Conservation (phyloP, 1,140 invertebrate species). For the Amphibalanus amphitrite region DNA sequence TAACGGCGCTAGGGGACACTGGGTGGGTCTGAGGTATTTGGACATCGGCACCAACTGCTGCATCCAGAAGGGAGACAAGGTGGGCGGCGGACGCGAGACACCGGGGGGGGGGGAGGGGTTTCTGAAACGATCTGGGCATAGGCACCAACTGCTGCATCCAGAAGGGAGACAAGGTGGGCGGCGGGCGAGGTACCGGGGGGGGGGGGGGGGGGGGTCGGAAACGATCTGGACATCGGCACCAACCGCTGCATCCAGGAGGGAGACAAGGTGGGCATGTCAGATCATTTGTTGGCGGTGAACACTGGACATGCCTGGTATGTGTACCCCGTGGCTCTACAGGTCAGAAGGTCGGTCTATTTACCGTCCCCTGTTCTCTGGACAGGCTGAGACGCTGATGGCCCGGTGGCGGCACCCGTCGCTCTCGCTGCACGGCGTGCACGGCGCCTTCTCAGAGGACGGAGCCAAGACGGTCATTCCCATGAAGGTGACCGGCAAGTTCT, state of each 20-base stretch:
- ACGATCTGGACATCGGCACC: constrained; percentile 57
- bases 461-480: constrained; percentile 89
- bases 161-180: constrained; percentile 47
- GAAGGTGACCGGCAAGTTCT: constrained; percentile 88
- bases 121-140: too few relatives aligned
- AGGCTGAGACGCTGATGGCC: constrained; percentile 55
- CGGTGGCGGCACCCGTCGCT: constrained; percentile 78
- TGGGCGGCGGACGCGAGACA: too few relatives aligned
- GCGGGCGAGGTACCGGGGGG: too few relatives aligned
- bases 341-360: too few relatives aligned
- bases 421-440: constrained; percentile 82
- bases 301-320: too few relatives aligned
- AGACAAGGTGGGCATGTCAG: constrained; percentile 58
- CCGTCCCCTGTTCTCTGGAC: too few relatives aligned
- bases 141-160: constrained; percentile 52
- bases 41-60: constrained; percentile 52
- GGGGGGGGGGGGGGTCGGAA: too few relatives aligned
- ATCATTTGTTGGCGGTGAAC: too few relatives aligned
- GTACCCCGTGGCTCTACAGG: too few relatives aligned
- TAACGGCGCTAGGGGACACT: too few relatives aligned
- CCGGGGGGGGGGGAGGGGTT: too few relatives aligned
- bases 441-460: constrained; percentile 79
- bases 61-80: constrained; percentile 56
- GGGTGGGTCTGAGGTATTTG: too few relatives aligned
- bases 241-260: constrained; percentile 49